A percentile compares a stretch with the other conserved stretches of the same genome.
These are phyloP conservation scores for Lycocorax pyrrhopterus DNA, from an alignment of 2,113 vertebrate species.

Conservation along the genomic window DNA sequence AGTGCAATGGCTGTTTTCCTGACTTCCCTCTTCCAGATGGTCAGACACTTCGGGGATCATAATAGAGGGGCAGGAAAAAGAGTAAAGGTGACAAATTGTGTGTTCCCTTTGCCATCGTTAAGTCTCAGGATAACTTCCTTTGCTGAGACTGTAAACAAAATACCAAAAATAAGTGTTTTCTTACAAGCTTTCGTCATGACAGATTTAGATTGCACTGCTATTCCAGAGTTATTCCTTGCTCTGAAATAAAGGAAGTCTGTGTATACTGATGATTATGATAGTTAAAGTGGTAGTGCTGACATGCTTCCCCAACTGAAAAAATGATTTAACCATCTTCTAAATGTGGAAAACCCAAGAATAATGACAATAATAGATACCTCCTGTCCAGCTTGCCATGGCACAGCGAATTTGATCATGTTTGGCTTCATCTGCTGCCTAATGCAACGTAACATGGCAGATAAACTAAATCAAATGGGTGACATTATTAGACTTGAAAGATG, in stretches of 20 bases:
- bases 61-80: neutral
- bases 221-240: neutral
- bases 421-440: constrained; percentile 64
- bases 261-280: neutral
- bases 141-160: neutral
- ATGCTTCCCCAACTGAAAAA: neutral
- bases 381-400: neutral
- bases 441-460: constrained; percentile 38
- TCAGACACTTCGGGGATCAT: neutral
- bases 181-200: neutral
- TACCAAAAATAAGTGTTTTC: neutral
- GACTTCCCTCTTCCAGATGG: neutral
- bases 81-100: neutral
- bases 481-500: constrained; percentile 51
- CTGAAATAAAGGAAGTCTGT: neutral
- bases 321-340: neutral
- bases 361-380: neutral
- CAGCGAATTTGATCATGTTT: neutral
- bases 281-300: neutral
- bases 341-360: neutral
- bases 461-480: constrained; percentile 52
- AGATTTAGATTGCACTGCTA: neutral
- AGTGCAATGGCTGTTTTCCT: neutral
- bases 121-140: neutral
- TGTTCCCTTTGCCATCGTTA: neutral